Base-by-base conservation (phyloP, 2,113 vertebrate species). In the Corythornis madagascariensis region DNA sequence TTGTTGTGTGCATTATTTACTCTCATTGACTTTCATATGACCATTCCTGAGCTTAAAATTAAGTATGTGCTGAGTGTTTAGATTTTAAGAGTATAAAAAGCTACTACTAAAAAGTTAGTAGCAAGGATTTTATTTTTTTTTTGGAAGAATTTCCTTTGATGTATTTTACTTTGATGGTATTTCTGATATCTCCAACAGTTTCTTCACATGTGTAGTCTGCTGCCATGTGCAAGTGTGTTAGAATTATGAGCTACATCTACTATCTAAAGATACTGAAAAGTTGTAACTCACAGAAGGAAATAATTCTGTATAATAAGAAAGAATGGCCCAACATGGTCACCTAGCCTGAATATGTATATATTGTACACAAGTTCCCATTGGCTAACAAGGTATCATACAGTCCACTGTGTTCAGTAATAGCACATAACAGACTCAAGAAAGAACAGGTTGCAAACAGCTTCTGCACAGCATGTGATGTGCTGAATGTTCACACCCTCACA, bases 31-130 rank as follows among this genome's bases (percentile, higher is more conserved):
- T 87, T 78, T 57, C 65, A 40, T 82, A 7, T 92, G 78, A 87
- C 71, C 85, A 82, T 78, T 91, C 89, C 87, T 74, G 91, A 57
- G 35, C 13, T 93, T 82, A 75, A 89, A 67, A 64, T 45, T 17
- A 75, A 71, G 26, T 53, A 57, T 75, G 48, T 89, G 48, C 55
- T 90, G 29, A 86, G 71, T 53, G 22, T 33, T 81, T 74, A 31
- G 28, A 47, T 91, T 64, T 86, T 67, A 43, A 53, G 60, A 56
- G 13, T 29, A 26, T 53, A 59, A 82, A 90, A 71, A 26, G n/a
- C n/a, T 55, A 26, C 38, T 38, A 38, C 28, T 43, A 43, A 86
- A 78, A 29, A 60, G 14, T 8, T 43, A 15, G 3, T 59, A 53
- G 21, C 53, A 78, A 59, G 6, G 14, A 5, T 4, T 9, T 40